Evolutionary conservation across 2,113 vertebrate genomes (phyloP).

Genomic region (Podocnemis expansa): DNA sequence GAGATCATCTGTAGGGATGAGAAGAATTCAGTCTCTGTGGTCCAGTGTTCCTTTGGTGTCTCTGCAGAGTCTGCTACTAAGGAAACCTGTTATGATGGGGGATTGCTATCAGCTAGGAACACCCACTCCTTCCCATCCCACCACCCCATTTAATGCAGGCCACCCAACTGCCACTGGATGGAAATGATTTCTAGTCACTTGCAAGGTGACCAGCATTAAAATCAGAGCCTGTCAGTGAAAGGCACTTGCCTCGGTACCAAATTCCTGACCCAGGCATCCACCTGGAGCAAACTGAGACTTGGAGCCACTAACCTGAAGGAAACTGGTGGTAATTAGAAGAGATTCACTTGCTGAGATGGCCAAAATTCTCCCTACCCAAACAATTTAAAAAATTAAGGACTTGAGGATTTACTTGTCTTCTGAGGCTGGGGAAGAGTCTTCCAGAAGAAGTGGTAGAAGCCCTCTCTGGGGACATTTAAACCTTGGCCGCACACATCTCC

Average conservation of each 20-base stretch:
- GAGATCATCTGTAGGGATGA: background rate
- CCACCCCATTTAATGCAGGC: background rate
- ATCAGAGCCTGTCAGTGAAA: background rate
- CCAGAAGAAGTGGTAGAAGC: background rate
- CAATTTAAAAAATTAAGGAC: background rate
- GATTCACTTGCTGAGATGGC: background rate
- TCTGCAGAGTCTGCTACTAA: too few species aligned
- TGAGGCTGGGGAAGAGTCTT: background rate
- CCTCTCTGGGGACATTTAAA: background rate
- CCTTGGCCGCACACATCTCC: background rate
- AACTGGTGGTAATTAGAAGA: background rate
- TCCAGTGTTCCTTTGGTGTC: background rate
- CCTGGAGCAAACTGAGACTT: too few species aligned
- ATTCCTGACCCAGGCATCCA: background rate
- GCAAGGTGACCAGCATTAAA: background rate
- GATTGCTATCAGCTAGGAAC: background rate
- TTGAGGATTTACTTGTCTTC: background rate
- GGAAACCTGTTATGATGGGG: background rate
- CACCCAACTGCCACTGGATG: background rate
- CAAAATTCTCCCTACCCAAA: background rate
- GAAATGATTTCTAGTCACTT: background rate
- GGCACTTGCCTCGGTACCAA: background rate
- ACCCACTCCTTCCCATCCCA: background rate
- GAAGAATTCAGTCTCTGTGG: background rate
- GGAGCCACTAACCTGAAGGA: background rate